Conservation (phyloP, 2,888 invertebrate species). For the Eupithecia subfuscata region DNA sequence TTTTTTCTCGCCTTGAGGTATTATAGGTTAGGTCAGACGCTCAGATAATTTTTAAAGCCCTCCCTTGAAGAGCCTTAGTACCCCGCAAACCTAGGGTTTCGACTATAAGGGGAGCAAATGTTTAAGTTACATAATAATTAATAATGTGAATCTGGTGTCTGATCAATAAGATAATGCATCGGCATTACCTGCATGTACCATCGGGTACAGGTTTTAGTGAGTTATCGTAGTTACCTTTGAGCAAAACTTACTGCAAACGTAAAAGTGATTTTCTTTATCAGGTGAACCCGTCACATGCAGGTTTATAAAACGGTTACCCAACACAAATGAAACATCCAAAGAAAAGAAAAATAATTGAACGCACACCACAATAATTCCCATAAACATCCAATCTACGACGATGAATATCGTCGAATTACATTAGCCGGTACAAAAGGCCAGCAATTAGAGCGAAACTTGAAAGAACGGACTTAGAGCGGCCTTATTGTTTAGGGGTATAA, state of each 20-base stretch:
- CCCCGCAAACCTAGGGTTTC: too few relatives aligned
- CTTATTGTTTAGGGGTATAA: slow-evolving; percentile 58
- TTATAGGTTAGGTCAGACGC: too few relatives aligned
- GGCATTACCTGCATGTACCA: too few relatives aligned
- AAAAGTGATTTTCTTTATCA: background rate
- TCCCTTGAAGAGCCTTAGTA: too few relatives aligned
- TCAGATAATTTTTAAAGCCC: too few relatives aligned
- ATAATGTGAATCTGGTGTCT: background rate
- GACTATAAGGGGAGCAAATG: too few relatives aligned
- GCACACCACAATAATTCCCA: background rate
- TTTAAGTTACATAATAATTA: too few relatives aligned
- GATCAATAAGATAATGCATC: too few relatives aligned
- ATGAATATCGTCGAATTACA: slow-evolving; percentile 33
- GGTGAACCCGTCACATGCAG: background rate
- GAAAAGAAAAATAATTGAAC: background rate
- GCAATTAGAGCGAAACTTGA: slow-evolving; percentile 64
- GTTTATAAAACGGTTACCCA: background rate
- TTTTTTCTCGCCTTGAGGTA: background rate
- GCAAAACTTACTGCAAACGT: background rate
- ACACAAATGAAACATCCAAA: background rate
- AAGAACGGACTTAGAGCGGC: slow-evolving; percentile 54
- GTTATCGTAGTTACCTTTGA: background rate
- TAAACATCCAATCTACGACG: slow-evolving; percentile 6
- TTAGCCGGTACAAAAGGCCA: slow-evolving; percentile 47
- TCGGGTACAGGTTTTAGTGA: too few relatives aligned